A percentile compares a stretch with the other conserved stretches of the same genome.
These are phyloP conservation scores for Anthonomus grandis DNA, from an alignment of 1,140 invertebrate species.

Conservation along the genomic window DNA sequence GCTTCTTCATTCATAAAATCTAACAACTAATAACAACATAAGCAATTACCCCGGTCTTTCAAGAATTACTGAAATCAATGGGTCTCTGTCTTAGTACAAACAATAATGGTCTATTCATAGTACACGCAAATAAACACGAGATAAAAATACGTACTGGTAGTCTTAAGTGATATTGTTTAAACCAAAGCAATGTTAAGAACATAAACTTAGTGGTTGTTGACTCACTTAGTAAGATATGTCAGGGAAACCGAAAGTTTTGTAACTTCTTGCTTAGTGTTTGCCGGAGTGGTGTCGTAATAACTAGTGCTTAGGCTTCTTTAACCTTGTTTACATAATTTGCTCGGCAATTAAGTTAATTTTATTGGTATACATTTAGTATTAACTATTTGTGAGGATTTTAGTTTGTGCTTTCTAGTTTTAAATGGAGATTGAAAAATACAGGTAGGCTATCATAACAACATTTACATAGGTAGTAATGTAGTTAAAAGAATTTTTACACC, in stretches of 20 bases:
- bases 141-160: background rate
- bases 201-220: constrained; percentile 16
- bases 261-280: constrained; percentile 8
- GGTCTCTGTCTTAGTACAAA: too few relatives aligned
- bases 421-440: constrained; percentile 1
- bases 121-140: too few relatives aligned
- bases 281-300: background rate
- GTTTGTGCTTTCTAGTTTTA: background rate
- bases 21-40: too few relatives aligned
- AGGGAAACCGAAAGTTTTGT: constrained; percentile 14
- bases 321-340: too few relatives aligned
- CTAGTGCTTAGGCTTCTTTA: too few relatives aligned
- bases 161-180: constrained; percentile 11
- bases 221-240: constrained; percentile 7
- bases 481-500: too few relatives aligned
- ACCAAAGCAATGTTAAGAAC: constrained; percentile 7
- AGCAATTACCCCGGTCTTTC: too few relatives aligned
- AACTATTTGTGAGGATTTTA: background rate
- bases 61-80: too few relatives aligned
- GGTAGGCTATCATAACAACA: too few relatives aligned
- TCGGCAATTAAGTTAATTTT: background rate
- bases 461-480: too few relatives aligned
- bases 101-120: too few relatives aligned
- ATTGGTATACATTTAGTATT: background rate
- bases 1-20: too few relatives aligned